phyloP scores from a whole-genome alignment of 2,113 vertebrate genomes.

The Rhinolophus sinicus region DNA sequence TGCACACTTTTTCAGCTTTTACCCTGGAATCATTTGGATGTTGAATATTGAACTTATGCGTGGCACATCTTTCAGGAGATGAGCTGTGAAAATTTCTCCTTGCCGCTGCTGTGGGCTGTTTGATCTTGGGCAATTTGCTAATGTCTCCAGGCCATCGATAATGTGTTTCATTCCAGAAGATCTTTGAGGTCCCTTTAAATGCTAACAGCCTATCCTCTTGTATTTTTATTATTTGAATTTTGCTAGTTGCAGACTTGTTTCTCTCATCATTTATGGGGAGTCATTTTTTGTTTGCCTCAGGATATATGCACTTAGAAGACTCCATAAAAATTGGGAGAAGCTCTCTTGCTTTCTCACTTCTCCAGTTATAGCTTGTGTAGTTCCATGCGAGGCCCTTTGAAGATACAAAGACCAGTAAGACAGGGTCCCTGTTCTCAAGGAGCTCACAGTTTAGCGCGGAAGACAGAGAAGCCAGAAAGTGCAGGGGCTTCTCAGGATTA shows the following conservation, averaged over 20 bases:
- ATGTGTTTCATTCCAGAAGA: slow-evolving; percentile 51
- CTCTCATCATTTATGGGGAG: neutral
- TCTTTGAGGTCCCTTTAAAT: slow-evolving; percentile 50
- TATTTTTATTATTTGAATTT: slow-evolving; percentile 48
- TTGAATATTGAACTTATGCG: slow-evolving; percentile 43
- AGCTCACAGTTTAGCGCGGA: neutral
- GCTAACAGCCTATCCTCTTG: neutral
- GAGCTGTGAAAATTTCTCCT: slow-evolving; percentile 72
- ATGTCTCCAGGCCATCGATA: slow-evolving; percentile 12
- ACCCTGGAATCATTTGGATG: slow-evolving; percentile 57
- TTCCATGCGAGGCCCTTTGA: slow-evolving; percentile 24
- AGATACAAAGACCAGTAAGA: neutral
- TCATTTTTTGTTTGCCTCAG: slow-evolving; percentile 22
- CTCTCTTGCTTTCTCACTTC: neutral
- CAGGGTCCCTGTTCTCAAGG: neutral
- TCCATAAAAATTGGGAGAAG: slow-evolving; percentile 35
- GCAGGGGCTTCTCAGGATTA: neutral
- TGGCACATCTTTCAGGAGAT: slow-evolving; percentile 71
- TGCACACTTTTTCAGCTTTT: slow-evolving; percentile 24
- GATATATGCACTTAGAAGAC: neutral
- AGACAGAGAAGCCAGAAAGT: neutral
- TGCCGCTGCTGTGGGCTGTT: slow-evolving; percentile 49
- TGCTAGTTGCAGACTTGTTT: slow-evolving; percentile 33
- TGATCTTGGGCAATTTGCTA: slow-evolving; percentile 79
- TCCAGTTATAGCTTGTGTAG: neutral